These are phyloP conservation scores for Nomada flava DNA, from an alignment of 2,888 invertebrate species.

Conservation along the genomic window DNA sequence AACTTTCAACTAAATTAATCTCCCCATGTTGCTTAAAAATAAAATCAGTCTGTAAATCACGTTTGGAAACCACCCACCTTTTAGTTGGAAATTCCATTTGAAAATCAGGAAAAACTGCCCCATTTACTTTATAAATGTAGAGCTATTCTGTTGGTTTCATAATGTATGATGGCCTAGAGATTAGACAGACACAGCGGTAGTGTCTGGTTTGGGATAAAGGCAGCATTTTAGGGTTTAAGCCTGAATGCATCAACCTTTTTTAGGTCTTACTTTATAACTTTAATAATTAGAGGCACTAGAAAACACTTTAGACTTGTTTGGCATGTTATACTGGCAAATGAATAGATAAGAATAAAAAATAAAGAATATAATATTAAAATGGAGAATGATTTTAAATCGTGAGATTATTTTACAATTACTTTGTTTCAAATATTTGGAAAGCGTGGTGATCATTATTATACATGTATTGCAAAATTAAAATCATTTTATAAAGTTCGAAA, in stretches of 20 bases:
- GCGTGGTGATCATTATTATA: neutral
- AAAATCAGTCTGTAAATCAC: slow-evolving; percentile 65
- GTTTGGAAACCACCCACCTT: slow-evolving; percentile 79
- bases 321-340: slow-evolving; percentile 26
- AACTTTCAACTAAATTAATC: slow-evolving; percentile 14
- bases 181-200: slow-evolving; percentile 82
- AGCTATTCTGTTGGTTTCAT: slow-evolving; percentile 74
- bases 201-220: slow-evolving; percentile 81
- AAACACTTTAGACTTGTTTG: slow-evolving; percentile 38
- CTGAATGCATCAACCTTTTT: slow-evolving; percentile 77
- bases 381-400: slow-evolving; percentile 12
- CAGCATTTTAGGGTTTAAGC: slow-evolving; percentile 82
- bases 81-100: slow-evolving; percentile 74
- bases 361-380: slow-evolving; percentile 2
- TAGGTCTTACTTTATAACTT: slow-evolving; percentile 70
- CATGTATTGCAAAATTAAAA: slow-evolving; percentile 16
- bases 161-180: slow-evolving; percentile 78
- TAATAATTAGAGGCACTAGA: slow-evolving; percentile 68
- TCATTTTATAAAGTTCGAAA: neutral
- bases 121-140: slow-evolving; percentile 73
- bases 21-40: slow-evolving; percentile 45
- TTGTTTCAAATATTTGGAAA: neutral
- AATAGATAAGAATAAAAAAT: slow-evolving; percentile 26
- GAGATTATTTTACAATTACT: slow-evolving; percentile 2
- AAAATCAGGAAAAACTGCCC: slow-evolving; percentile 76